Evolutionary conservation across 1,140 invertebrate species (phyloP).

Genomic region (Geopemphigus sp.): DNA sequence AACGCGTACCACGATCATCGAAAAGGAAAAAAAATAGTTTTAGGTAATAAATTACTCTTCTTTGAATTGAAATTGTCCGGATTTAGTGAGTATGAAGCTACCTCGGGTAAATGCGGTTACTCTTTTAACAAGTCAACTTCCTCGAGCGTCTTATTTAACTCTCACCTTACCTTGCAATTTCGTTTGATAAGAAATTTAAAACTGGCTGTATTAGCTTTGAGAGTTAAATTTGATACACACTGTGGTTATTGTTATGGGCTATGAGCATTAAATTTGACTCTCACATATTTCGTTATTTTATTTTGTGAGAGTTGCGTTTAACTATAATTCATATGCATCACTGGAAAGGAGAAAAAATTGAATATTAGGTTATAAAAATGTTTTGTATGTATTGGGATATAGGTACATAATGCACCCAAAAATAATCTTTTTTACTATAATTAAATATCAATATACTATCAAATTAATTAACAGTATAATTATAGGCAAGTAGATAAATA

Average conservation of each 20-base stretch:
- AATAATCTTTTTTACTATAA: neutral
- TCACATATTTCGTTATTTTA: conserved; percentile 2
- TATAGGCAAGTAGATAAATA: neutral
- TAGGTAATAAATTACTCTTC: too few relatives aligned
- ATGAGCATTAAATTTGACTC: neutral
- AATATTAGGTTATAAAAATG: neutral
- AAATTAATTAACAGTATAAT: too few relatives aligned
- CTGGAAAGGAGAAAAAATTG: neutral
- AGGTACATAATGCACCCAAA: neutral
- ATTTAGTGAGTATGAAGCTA: too few relatives aligned
- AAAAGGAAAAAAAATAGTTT: too few relatives aligned
- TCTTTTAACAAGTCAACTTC: conserved; percentile 1
- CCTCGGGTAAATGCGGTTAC: too few relatives aligned
- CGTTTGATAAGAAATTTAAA: neutral
- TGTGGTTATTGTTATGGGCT: neutral
- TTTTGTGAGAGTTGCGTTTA: neutral
- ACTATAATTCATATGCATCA: neutral
- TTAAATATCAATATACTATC: too few relatives aligned
- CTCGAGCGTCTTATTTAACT: neutral
- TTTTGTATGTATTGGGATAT: neutral
- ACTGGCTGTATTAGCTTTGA: neutral
- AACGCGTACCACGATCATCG: too few relatives aligned
- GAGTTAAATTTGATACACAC: conserved; percentile 3
- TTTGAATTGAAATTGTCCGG: too few relatives aligned
- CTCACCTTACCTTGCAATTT: neutral